phyloP scores from a whole-genome alignment of 1,140 invertebrate genomes.

The Diabrotica virgifera region DNA sequence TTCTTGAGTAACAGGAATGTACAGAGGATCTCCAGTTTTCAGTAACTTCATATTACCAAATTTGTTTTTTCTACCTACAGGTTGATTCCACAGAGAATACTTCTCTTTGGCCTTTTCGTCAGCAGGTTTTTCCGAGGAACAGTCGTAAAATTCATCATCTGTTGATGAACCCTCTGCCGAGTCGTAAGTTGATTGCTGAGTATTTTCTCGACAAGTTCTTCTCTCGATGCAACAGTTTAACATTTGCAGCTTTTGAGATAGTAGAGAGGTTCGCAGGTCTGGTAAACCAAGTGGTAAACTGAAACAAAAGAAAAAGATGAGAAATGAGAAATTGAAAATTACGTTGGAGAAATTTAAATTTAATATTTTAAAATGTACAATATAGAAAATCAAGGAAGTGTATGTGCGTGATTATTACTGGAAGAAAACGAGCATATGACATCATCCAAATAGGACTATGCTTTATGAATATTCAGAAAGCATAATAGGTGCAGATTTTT shows the following conservation, averaged over 20 bases:
- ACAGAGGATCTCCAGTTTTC: constrained; percentile 69
- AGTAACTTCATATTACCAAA: constrained; percentile 66
- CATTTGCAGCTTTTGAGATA: constrained; percentile 96
- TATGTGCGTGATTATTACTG: too few relatives aligned
- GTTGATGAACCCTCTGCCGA: constrained; percentile 42
- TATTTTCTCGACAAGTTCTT: constrained; percentile 56
- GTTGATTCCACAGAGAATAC: constrained; percentile 63
- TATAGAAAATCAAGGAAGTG: too few relatives aligned
- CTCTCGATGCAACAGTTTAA: constrained; percentile 93
- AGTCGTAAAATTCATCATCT: constrained; percentile 77
- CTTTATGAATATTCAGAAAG: too few relatives aligned
- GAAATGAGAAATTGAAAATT: too few relatives aligned
- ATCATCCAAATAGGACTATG: too few relatives aligned
- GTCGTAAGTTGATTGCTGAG: constrained; percentile 23
- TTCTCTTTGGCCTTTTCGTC: constrained; percentile 48
- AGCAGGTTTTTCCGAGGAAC: constrained; percentile 64
- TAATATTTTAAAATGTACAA: too few relatives aligned
- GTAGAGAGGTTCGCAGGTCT: constrained; percentile 81
- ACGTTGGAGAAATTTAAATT: too few relatives aligned
- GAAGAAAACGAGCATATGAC: too few relatives aligned
- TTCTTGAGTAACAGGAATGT: constrained; percentile 90
- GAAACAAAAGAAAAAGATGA: constrained; percentile 26
- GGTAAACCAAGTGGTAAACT: constrained; percentile 76
- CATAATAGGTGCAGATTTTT: too few relatives aligned
- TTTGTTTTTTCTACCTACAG: constrained; percentile 69